Base-by-base conservation (phyloP, 2,888 invertebrate genomes). In the Dicroscelio sp. region DNA sequence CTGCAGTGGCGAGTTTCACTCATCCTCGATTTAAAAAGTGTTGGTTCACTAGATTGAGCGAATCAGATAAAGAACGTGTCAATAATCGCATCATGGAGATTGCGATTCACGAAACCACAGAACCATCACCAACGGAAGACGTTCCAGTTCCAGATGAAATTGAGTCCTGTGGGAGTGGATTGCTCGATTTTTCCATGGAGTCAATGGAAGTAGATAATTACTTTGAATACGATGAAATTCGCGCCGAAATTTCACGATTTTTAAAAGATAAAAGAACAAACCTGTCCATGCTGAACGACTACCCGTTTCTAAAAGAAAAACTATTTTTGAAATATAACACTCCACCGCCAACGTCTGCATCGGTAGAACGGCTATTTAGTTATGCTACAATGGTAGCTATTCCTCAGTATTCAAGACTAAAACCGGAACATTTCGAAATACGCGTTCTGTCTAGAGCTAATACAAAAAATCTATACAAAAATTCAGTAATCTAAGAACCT, bases 121-220 rank as follows among this genome's bases (percentile, higher is more conserved):
- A 38, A 38, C 12, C 69, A 23, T 12, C 38, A 38, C 38, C 25
- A 27, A 12, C 20, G 6, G 69, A 69, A 35, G 43, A 38, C 43
- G 43, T 38, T 38, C 43, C 8, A 12, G 43, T 12, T 14, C 43
- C 43, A 14, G 14, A 38, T 38, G 43, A 38, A 38, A 38, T 38
- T 38, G 14, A 38, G 8, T 8, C 12, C n/a, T 43, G 69, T 17
- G 69, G 33, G 12, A 52, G 30, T 52, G 33, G 73, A 43, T 73
- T 55, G 20, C 52, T 75, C 6, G 17, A 75, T 58, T 58, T 75
- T 75, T 52, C 52, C 35, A 14, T 25, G 12, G 75, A 75, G 27
- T 75, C 75, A 3, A 75, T 75, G 58, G 75, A 75, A 58, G 25
- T 75, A 20, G 58, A 55, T 55, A n/a, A 55, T 55, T 14, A 55